Conservation (phyloP, 2,797 vertebrate species). For the Lagocephalus sceleratus region DNA sequence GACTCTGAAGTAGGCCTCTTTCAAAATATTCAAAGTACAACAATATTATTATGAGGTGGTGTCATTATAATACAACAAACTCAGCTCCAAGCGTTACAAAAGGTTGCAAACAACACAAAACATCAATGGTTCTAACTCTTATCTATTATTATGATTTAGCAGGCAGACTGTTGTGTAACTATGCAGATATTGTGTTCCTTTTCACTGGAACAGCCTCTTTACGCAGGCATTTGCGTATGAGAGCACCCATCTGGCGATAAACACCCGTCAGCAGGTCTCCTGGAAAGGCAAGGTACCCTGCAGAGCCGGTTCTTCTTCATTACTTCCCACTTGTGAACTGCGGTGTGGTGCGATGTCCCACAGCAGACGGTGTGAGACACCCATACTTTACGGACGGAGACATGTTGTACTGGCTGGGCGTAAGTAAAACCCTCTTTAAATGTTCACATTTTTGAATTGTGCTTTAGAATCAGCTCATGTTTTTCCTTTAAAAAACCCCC, state of each 20-base stretch:
- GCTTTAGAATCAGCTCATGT: background rate
- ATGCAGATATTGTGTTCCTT: background rate
- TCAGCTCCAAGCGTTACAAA: too few relatives aligned
- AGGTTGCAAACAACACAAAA: too few relatives aligned
- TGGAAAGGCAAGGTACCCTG: slow-evolving; percentile 44
- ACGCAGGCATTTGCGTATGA: slow-evolving; percentile 24
- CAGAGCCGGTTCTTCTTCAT: slow-evolving; percentile 38
- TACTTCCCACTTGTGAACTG: background rate
- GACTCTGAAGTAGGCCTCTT: too few relatives aligned
- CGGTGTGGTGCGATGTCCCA: slow-evolving; percentile 2
- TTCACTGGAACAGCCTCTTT: background rate
- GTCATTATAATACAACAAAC: too few relatives aligned
- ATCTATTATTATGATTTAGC: too few relatives aligned
- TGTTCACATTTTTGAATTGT: background rate
- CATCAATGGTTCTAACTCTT: too few relatives aligned
- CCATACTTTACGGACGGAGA: slow-evolving; percentile 19
- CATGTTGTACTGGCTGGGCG: slow-evolving; percentile 69
- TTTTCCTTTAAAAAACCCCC: background rate
- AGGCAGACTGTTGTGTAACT: background rate
- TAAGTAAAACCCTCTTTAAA: slow-evolving; percentile 44
- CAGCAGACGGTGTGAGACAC: slow-evolving; percentile 4
- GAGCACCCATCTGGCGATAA: background rate
- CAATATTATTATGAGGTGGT: too few relatives aligned
- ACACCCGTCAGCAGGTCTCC: background rate
- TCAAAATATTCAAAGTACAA: too few relatives aligned